Percentiles rank a stretch among this genome's conserved stretches.
These are phyloP conservation scores for Apis laboriosa DNA, from an alignment of 1,140 invertebrate species.

Conservation along the genomic window DNA sequence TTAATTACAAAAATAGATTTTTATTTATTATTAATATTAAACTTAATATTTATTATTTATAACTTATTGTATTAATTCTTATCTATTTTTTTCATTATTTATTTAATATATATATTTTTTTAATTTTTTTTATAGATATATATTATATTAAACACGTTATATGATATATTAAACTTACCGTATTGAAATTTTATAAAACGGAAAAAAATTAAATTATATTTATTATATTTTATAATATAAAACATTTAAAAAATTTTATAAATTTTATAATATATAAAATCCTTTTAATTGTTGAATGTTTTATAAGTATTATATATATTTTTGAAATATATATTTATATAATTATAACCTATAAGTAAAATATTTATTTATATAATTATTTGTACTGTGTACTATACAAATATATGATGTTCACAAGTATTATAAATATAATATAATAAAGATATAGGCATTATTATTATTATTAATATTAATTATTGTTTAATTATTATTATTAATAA, in stretches of 20 bases:
- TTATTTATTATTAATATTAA: background rate
- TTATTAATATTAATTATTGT: background rate
- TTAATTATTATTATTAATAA: background rate
- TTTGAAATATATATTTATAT: background rate
- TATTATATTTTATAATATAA: background rate
- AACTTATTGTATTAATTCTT: background rate
- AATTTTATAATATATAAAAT: too few relatives aligned
- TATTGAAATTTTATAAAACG: constrained; percentile 4
- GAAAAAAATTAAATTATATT: background rate
- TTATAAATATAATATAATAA: background rate
- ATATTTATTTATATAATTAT: background rate
- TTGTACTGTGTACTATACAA: background rate
- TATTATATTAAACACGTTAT: background rate
- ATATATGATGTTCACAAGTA: background rate
- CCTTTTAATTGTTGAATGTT: background rate
- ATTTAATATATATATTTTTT: background rate
- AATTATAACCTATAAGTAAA: constrained; percentile 11
- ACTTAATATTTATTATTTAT: background rate
- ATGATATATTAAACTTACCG: background rate
- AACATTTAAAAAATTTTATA: constrained; percentile 26
- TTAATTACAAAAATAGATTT: background rate
- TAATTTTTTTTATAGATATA: constrained; percentile 6
- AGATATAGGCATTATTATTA: background rate
- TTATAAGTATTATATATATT: too few relatives aligned
- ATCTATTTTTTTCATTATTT: background rate